phyloP scores from a whole-genome alignment of 1,140 invertebrate genomes.

The Heliconius melpomene region DNA sequence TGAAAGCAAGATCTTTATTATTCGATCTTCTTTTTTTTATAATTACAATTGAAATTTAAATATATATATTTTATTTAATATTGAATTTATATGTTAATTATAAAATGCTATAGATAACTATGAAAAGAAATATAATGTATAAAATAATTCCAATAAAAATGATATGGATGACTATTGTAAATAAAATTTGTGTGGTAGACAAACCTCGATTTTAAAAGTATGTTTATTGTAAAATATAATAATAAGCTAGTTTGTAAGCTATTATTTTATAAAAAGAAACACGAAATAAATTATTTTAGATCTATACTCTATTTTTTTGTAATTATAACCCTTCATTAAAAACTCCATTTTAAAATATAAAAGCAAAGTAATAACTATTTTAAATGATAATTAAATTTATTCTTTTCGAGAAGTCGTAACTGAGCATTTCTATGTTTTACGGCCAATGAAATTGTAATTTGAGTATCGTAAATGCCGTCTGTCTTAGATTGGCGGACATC shows the following conservation, averaged over 20 bases:
- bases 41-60: not conserved
- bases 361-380: not conserved
- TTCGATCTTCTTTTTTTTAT: not conserved
- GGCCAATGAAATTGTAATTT: conserved; percentile 70
- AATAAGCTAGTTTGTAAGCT: conserved; percentile 65
- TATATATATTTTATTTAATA: not conserved
- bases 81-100: not conserved
- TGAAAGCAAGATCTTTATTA: no score
- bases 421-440: conserved; percentile 60
- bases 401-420: conserved; percentile 47
- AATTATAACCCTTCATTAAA: not conserved
- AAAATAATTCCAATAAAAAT: conserved; percentile 19
- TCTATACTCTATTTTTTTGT: conserved; percentile 39
- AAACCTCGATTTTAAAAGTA: conserved; percentile 59
- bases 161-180: conserved; percentile 34
- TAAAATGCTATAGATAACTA: not conserved
- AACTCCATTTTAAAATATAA: not conserved
- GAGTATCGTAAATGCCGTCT: conserved; percentile 73
- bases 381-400: conserved; percentile 34
- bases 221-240: conserved; percentile 63
- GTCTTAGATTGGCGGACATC: conserved; percentile 76
- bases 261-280: conserved; percentile 76
- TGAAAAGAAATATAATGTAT: not conserved
- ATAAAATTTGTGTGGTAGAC: conserved; percentile 54
- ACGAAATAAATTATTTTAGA: conserved; percentile 79